Conservation (phyloP, 2,888 invertebrate species). For the Subacronicta megacephala region DNA sequence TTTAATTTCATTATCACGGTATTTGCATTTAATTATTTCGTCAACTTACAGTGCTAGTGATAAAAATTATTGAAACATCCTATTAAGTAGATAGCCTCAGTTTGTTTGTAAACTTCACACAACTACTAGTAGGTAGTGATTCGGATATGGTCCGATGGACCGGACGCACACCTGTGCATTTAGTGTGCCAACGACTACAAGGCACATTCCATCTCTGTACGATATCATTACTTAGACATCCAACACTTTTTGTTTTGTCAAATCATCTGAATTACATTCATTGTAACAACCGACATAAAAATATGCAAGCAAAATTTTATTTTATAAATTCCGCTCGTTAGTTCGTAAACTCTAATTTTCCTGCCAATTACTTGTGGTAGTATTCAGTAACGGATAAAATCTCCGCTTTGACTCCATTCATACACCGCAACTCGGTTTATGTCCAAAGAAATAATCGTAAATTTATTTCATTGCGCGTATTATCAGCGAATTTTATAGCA, state of each 20-base stretch:
- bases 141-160: constrained; percentile 77
- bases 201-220: constrained; percentile 72
- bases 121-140: constrained; percentile 59
- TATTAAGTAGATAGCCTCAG: constrained; percentile 36
- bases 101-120: constrained; percentile 37
- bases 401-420: constrained; percentile 57
- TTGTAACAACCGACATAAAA: constrained; percentile 32
- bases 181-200: constrained; percentile 61
- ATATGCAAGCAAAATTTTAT: constrained; percentile 21
- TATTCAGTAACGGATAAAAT: constrained; percentile 53
- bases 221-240: constrained; percentile 60
- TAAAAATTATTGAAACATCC: constrained; percentile 18
- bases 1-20: constrained; percentile 8
- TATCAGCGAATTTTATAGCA: constrained; percentile 55
- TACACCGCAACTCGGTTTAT: constrained; percentile 57
- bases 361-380: constrained; percentile 56
- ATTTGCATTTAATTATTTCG: constrained; percentile 7
- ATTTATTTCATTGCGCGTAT: constrained; percentile 59
- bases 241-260: constrained; percentile 43
- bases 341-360: constrained; percentile 55
- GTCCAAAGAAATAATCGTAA: constrained; percentile 59
- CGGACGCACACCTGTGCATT: constrained; percentile 87
- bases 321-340: constrained; percentile 25
- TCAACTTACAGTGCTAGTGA: constrained; percentile 15
- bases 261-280: constrained; percentile 32